phyloP scores from a whole-genome alignment of 2,113 vertebrate species.

The Dasyurus viverrinus region DNA sequence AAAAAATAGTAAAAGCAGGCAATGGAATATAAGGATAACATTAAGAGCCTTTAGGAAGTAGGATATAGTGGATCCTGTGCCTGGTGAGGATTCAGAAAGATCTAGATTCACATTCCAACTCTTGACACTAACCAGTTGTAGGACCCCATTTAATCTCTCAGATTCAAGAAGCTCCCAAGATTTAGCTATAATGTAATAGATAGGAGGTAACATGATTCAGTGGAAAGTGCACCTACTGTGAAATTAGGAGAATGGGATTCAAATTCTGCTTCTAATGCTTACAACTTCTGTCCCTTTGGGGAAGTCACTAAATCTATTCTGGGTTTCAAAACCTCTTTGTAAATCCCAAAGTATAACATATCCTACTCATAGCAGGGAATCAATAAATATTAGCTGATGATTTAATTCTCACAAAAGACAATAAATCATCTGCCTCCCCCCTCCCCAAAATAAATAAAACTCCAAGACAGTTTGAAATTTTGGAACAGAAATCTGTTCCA shows the following conservation, averaged over 20 bases:
- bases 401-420: background rate
- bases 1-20: slow-evolving; percentile 53
- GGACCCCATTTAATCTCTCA: background rate
- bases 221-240: background rate
- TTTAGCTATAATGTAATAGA: background rate
- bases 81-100: background rate
- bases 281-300: background rate
- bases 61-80: background rate
- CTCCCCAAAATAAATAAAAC: background rate
- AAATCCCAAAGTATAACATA: background rate
- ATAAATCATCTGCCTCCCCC: background rate
- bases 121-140: background rate
- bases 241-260: background rate
- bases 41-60: background rate
- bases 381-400: background rate
- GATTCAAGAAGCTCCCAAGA: background rate
- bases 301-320: background rate
- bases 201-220: background rate
- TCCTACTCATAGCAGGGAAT: background rate
- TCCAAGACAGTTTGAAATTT: background rate
- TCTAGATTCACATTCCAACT: background rate
- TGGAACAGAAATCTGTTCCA: background rate
- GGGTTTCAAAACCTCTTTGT: background rate
- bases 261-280: background rate
- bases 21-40: background rate